Evolutionary conservation across 2,797 vertebrate species (phyloP), one percentile per base, ranked within the genome.

Genomic region (Brachyrhaphis roseni): DNA sequence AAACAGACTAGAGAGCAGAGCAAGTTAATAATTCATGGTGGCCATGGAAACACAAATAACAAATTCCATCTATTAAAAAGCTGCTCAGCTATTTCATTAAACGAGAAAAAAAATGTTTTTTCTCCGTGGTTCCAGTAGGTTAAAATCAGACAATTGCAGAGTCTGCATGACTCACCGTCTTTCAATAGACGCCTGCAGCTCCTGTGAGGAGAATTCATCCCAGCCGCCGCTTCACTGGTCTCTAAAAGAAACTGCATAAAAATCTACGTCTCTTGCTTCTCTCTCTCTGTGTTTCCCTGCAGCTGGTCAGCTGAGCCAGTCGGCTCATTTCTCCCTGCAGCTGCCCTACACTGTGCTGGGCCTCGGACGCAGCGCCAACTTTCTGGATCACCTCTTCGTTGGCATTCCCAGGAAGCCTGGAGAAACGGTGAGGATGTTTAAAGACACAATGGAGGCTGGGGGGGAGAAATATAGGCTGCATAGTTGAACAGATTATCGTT

Each of bases 271-370:
- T 59, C 55, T 10, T 43, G 5, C 66, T 45, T 70, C 23, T 71
- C n/a, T n/a, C 41, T 71, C 12, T 77, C 72, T 84, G 72, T 84
- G 20, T 81, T 26, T 31, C 47, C 8, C 70, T 88, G 59, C 92
- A 99, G 98, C 97, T 20, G 98, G 97, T 72, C 98, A 99, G 90
- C 94, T 99, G 74, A 99, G 98, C 93, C 98, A 99, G 84, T 99
- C 98, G 0, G 98, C 98, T 1, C 96, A 99, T 88, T 97, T 97
- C 79, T 95, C 98, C 83, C 97, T 99, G 31, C 98, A 99, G 91
- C 94, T 99, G 82, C 98, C 98, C 7, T 99, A 99, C 95, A 98
- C 95, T 0, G 97, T 99, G 41, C 95, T 99, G 64, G 98, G 98
- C 51, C 93, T 99, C 72, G 98, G 98, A 41, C 97, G 98, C 78